These are phyloP conservation scores for Drosophila truncata DNA, from an alignment of 1,140 invertebrate species.

Conservation along the genomic window DNA sequence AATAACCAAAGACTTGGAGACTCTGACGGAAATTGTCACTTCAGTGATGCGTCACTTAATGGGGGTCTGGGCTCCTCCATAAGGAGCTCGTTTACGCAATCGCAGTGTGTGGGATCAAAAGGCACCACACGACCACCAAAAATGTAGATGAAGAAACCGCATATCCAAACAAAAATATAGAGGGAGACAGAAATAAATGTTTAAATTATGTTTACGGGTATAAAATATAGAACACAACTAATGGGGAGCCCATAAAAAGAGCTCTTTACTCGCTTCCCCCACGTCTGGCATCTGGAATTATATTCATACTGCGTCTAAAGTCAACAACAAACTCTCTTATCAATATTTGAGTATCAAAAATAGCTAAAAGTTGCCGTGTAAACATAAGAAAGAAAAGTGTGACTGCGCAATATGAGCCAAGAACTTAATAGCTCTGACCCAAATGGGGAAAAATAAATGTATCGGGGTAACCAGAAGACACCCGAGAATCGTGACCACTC, in stretches of 20 bases:
- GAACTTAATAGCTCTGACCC: conserved; percentile 50
- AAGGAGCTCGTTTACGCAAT: conserved; percentile 39
- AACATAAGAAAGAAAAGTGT: conserved; percentile 39
- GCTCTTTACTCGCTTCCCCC: conserved; percentile 26
- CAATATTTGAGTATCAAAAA: conserved; percentile 53
- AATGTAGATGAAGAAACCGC: conserved; percentile 8
- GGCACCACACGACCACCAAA: conserved; percentile 3
- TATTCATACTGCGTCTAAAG: conserved; percentile 3
- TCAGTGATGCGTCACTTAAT: conserved; percentile 28
- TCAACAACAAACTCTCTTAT: conserved; percentile 38
- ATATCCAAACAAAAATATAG: conserved; percentile 29
- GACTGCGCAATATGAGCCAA: conserved; percentile 45
- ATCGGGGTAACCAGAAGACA: conserved; percentile 23
- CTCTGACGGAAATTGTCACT: conserved; percentile 62
- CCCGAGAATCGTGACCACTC: conserved; percentile 44
- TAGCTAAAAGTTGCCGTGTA: conserved; percentile 38
- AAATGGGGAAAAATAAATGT: conserved; percentile 23
- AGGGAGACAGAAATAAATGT: conserved; percentile 1
- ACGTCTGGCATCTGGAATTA: conserved; percentile 26
- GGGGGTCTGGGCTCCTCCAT: conserved; percentile 16
- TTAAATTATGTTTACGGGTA: conserved; percentile 34
- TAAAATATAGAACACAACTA: conserved; percentile 44
- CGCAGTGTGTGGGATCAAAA: conserved; percentile 35
- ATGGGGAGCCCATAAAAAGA: conserved; percentile 36
- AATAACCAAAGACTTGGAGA: conserved; percentile 19